These are phyloP conservation scores for Heterotis niloticus DNA, from an alignment of 2,113 vertebrate genomes.

Conservation along the genomic window DNA sequence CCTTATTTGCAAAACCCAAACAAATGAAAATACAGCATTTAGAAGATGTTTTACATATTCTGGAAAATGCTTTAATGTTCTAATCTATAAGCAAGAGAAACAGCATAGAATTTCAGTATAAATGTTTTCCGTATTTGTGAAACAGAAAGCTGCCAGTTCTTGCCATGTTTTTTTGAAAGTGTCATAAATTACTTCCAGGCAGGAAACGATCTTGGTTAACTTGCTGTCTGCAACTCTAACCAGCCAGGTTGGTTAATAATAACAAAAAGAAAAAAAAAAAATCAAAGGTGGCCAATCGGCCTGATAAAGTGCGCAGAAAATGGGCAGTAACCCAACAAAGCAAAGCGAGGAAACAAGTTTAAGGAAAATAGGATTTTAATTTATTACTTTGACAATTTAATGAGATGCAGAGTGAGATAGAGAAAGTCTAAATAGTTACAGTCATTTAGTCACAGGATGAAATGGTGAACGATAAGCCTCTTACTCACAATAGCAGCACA, in stretches of 20 bases:
- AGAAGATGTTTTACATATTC: too few species aligned
- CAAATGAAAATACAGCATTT: too few species aligned
- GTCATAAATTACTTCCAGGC: neutral
- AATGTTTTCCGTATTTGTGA: too few species aligned
- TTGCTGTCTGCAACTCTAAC: neutral
- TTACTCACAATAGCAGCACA: slow-evolving; percentile 29
- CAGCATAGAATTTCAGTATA: too few species aligned
- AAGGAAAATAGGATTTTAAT: slow-evolving; percentile 6
- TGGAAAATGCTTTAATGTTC: too few species aligned
- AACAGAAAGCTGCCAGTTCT: too few species aligned
- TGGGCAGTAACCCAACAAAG: neutral
- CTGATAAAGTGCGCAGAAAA: neutral
- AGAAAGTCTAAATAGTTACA: slow-evolving; percentile 9
- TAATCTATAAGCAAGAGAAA: too few species aligned
- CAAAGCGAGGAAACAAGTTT: neutral
- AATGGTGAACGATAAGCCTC: slow-evolving; percentile 27
- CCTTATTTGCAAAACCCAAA: too few species aligned
- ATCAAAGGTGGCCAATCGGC: neutral
- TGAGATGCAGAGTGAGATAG: slow-evolving; percentile 25
- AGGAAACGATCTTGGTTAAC: neutral
- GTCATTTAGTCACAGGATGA: slow-evolving; percentile 32
- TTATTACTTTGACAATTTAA: slow-evolving; percentile 25
- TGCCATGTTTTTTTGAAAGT: too few species aligned
- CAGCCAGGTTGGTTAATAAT: neutral
- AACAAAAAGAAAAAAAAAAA: neutral